phyloP scores from a whole-genome alignment of 2,797 vertebrate species.

The Syndactyla subalaris region DNA sequence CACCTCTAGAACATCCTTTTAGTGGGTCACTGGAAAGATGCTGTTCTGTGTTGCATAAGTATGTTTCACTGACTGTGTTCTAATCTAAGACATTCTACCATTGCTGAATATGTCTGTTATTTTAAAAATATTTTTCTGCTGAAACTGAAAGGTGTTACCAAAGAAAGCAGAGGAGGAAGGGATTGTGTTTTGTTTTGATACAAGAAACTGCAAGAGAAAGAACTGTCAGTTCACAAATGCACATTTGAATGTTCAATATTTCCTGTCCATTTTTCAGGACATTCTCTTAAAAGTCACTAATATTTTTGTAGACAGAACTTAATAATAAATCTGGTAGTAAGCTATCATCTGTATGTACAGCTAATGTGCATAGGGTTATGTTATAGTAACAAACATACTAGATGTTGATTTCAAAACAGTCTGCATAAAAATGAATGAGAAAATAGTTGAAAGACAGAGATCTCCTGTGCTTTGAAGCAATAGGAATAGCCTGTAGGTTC shows the following conservation, averaged over 20 bases:
- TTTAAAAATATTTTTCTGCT: not conserved
- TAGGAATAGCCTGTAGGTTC: not conserved
- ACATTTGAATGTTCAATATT: not conserved
- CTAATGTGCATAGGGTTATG: not conserved
- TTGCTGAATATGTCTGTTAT: not conserved
- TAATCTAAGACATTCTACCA: not conserved
- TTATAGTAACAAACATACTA: not conserved
- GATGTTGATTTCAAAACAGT: not conserved
- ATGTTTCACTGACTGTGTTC: not conserved
- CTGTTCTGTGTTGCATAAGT: not conserved
- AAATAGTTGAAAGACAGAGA: not conserved
- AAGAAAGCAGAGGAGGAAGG: not conserved
- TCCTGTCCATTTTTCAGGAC: not conserved
- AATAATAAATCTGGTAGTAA: not conserved
- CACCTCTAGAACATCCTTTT: not conserved
- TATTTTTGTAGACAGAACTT: not conserved
- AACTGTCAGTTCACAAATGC: not conserved
- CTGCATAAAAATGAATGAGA: not conserved
- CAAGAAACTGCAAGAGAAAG: not conserved
- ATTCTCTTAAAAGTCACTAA: not conserved
- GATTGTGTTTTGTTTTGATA: not conserved
- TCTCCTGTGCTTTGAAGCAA: not conserved
- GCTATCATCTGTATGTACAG: not conserved
- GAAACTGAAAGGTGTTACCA: not conserved
- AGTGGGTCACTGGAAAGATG: slow-evolving; percentile 19